phyloP scores from a whole-genome alignment of 2,113 vertebrate species.

The Coptodon bakossiorum region DNA sequence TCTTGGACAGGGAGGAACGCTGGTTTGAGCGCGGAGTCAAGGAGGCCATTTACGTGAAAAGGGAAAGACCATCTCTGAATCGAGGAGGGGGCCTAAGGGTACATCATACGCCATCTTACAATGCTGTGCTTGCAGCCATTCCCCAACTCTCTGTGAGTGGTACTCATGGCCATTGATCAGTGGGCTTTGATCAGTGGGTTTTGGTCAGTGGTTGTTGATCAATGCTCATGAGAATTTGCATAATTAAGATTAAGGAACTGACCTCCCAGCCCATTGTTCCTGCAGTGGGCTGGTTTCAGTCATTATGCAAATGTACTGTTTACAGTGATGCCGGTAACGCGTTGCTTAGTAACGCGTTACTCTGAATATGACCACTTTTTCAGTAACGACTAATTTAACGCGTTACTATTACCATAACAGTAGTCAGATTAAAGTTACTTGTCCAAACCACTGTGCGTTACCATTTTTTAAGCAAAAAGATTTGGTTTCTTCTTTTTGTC shows the following conservation, averaged over 20 bases:
- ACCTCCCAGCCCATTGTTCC: no score
- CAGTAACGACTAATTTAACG: background rate
- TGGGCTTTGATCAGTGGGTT: no score
- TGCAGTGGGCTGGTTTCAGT: no score
- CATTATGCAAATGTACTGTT: rapidly evolving
- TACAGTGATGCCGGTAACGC: background rate
- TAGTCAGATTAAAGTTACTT: background rate
- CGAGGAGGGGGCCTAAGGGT: background rate
- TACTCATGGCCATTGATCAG: background rate
- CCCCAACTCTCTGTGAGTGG: background rate
- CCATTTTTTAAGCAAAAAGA: background rate
- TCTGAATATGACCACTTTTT: background rate
- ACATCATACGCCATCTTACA: background rate
- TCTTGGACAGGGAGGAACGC: no score
- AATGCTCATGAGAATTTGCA: no score
- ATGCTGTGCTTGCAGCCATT: background rate
- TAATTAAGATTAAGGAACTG: no score
- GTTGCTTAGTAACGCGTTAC: background rate
- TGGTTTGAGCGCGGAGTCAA: no score
- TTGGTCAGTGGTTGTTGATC: no score
- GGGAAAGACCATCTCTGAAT: background rate
- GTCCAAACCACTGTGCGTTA: background rate
- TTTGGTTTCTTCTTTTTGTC: background rate
- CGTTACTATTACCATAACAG: background rate
- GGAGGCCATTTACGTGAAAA: no score